Evolutionary conservation across 2,113 vertebrate species (phyloP).

Genomic region (Mormyrus iriodes): DNA sequence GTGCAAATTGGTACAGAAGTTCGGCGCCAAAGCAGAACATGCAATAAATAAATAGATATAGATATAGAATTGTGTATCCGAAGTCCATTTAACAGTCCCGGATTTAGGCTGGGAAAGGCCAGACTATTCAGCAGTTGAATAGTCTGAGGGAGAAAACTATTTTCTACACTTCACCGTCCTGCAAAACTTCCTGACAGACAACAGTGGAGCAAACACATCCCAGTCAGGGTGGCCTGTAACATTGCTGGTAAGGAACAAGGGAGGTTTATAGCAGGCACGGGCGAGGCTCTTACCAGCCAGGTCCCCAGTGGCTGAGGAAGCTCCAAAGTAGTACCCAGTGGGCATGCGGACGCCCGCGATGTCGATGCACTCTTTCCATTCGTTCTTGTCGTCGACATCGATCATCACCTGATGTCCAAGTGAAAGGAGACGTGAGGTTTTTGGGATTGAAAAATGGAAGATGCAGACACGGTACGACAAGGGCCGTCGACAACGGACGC

Average conservation of each 20-base stretch:
- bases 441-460: background rate
- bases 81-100: too few species aligned
- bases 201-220: background rate
- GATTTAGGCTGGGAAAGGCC: too few species aligned
- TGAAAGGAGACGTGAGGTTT: background rate
- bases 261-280: background rate
- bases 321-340: slow-evolving; percentile 93
- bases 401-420: slow-evolving; percentile 77
- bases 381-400: slow-evolving; percentile 85
- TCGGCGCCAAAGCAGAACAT: background rate
- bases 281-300: slow-evolving; percentile 71
- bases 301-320: slow-evolving; percentile 93
- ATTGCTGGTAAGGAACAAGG: background rate
- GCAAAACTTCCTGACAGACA: background rate
- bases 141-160: background rate
- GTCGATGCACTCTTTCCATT: slow-evolving; percentile 97
- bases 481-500: background rate
- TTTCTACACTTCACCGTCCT: background rate
- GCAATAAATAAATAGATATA: background rate
- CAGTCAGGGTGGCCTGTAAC: background rate
- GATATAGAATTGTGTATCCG: background rate
- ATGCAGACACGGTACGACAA: too few species aligned
- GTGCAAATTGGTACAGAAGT: background rate
- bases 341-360: slow-evolving; percentile 87
- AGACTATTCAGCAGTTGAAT: background rate